Evolutionary conservation across 2,113 vertebrate species (phyloP), one percentile per base, ranked within the genome.

Genomic region (Oryzias celebensis): DNA sequence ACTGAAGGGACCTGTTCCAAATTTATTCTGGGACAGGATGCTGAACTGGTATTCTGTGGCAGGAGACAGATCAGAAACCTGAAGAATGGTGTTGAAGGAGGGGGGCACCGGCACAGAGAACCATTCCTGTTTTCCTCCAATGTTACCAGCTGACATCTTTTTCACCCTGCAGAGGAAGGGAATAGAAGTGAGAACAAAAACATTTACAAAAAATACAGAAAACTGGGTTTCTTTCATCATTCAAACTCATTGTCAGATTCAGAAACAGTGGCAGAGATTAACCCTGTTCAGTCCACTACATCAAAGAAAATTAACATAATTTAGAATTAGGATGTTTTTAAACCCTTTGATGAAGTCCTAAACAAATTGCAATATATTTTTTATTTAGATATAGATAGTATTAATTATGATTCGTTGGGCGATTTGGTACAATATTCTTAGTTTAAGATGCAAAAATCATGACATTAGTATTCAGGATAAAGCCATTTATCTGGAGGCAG

Each of bases 1-100:
- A 7, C 96, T 98, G 89, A 97, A 99, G 23, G 96, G 96, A 10
- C 96, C 96, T 0, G 94, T 94, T 26, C 97, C 96, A 67, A 95
- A 84, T 67, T 94, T 94, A 84, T 98, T 99, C 71, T 95, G 94
- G 26, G 96, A 93, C 60, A 98, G 87, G 71, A 99, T 78, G 0
- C 95, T 97, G 92, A 98, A 97, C 91, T 98, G 97, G 88, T 98
- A 98, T 1, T 88, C 76, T 0, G 82, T 92, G 49, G 91, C 88
- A 0, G 95, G 92, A 75, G 92, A 93, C 54, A 99, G 90, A 24
- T 91, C 93, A 0, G 87, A 84, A 79, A 98, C 94, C 52, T 94
- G 75, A 24, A 95, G 77, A 41, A 89, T 74, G 14, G 82, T 76
- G 22, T 90, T 89, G 0, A 92, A 92, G 1, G 86, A 62, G 0